Evolutionary conservation across 2,113 vertebrate genomes (phyloP), one percentile per base, ranked within the genome.

Genomic region (Morone chrysops): DNA sequence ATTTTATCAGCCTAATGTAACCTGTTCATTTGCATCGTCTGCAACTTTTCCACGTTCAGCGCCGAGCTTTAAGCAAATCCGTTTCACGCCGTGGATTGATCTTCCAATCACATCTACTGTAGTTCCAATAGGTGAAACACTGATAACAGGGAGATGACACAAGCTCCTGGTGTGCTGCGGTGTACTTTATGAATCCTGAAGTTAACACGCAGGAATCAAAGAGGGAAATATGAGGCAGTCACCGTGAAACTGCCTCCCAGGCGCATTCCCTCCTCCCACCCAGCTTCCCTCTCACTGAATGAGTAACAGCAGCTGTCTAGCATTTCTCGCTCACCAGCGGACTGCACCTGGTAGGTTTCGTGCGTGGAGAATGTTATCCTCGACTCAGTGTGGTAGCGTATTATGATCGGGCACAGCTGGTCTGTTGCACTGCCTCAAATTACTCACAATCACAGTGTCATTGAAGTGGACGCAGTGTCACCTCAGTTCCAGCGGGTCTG

Each of bases 241-340:
- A n/a, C 68, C 11, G 66, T 84, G 81, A 88, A 81, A 90, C 69
- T 77, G 87, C 84, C 85, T 87, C 65, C 69, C 75, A 86, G 74
- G 67, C 71, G 5, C 45, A 53, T 76, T 78, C 85, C 75, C 73
- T 80, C 77, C 81, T 79, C 78, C 80, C 82, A 57, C 63, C 78
- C 70, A 62, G 71, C 48, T 83, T 89, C 82, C 80, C 80, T 72
- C 86, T 87, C 59, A 66, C 70, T 81, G 82, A 86, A 85, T 90
- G 90, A 92, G 90, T 86, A 82, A 89, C 85, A 74, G 82, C 89
- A 91, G 89, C 91, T 93, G 90, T 81, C 60, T 81, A 83, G 75
- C 62, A 56, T 89, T 84, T 90, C 78, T 89, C 86, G 53, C 85
- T 89, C 70, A 47, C 87, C 75, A 69, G 82, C 85, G 53, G 79